A percentile compares a stretch with the other conserved stretches of the same genome.
These are phyloP conservation scores for Meloe dianella DNA, from an alignment of 2,888 invertebrate genomes.

Conservation along the genomic window DNA sequence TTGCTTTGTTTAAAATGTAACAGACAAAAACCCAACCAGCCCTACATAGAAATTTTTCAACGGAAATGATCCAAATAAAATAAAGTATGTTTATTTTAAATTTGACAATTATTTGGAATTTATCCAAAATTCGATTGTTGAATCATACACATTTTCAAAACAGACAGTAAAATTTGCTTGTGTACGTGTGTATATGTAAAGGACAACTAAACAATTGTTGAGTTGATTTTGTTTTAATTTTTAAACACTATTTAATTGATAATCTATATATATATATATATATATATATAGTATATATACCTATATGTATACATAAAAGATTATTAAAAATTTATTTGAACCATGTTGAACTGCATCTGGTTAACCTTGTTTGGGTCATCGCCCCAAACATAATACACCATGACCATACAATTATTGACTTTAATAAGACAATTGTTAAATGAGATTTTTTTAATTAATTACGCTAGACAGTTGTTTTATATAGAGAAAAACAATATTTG, in stretches of 20 bases:
- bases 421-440: neutral
- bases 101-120: constrained; percentile 36
- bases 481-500: neutral
- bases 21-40: constrained; percentile 6
- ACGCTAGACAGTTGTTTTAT: neutral
- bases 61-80: constrained; percentile 32
- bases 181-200: neutral
- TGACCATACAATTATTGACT: constrained; percentile 3
- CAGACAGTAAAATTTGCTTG: constrained; percentile 18
- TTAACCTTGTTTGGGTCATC: constrained; percentile 43
- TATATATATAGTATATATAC: too few species aligned
- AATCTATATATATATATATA: neutral
- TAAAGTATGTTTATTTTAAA: constrained; percentile 38
- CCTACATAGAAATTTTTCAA: constrained; percentile 21
- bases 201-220: neutral
- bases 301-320: neutral
- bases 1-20: constrained; percentile 6
- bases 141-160: constrained; percentile 20
- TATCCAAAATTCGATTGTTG: constrained; percentile 30
- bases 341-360: constrained; percentile 42
- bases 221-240: neutral
- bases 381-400: constrained; percentile 28
- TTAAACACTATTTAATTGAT: neutral
- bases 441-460: neutral
- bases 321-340: constrained; percentile 31